A percentile compares a stretch with the other conserved stretches of the same genome.
Conservation (phyloP, 2,113 vertebrate genomes). For the Bothrops jararaca region DNA sequence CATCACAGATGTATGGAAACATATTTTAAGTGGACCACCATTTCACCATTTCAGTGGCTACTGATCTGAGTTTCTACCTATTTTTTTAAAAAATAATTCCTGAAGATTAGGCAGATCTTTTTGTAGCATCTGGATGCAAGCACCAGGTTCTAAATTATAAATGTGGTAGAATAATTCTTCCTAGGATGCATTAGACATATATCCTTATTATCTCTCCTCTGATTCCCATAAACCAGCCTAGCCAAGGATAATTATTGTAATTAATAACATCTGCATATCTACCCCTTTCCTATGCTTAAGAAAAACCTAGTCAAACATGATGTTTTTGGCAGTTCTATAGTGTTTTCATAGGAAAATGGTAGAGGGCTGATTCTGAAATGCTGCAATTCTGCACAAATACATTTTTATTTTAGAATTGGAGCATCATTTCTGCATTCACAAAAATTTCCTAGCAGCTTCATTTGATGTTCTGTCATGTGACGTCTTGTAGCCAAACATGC, state of each 20-base stretch:
- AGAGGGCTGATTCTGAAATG: neutral
- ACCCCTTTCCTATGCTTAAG: neutral
- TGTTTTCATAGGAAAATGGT: neutral
- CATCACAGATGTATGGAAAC: neutral
- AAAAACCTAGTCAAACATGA: neutral
- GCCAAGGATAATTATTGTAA: neutral
- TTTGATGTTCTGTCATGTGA: neutral
- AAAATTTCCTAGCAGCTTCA: neutral
- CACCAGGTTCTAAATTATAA: neutral
- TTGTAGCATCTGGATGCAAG: neutral
- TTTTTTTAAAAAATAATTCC: neutral
- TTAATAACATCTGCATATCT: neutral
- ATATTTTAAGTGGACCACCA: neutral
- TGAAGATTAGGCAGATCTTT: neutral
- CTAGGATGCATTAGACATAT: neutral
- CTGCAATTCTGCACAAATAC: neutral
- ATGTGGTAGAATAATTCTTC: neutral
- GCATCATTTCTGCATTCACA: neutral
- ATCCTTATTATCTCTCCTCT: neutral
- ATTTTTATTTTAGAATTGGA: neutral
- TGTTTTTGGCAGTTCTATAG: neutral
- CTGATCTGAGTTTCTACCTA: neutral
- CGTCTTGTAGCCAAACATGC: neutral
- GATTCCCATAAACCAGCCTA: neutral
- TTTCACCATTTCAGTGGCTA: neutral